Evolutionary conservation across 2,888 invertebrate genomes (phyloP), one percentile per base, ranked within the genome.

Genomic region (Eumerus sabulonum): DNA sequence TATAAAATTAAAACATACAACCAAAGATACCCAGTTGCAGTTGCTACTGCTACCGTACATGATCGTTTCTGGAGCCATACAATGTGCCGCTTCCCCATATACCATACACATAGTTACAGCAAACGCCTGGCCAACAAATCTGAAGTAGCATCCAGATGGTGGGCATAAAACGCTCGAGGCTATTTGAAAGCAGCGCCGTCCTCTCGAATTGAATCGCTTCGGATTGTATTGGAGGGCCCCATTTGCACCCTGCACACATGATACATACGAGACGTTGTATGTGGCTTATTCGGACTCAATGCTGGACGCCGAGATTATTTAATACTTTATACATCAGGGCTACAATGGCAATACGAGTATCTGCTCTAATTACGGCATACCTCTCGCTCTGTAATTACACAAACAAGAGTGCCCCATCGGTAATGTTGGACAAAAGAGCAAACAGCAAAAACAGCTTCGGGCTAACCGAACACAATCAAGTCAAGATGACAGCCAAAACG

Each of bases 1-100:
- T 84, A 83, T 83, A 84, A 83, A 83, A 84, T 82, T 84, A 82
- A 83, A 84, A 84, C 82, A 83, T 77, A 83, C 82, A 84, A 67
- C 82, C 79, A 82, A 66, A 76, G 83, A 81, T 82, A 64, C 57
- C 42, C 66, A 68, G 76, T 27, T 27, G 77, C 77, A 81, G 82
- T 77, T 83, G 83, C 83, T 83, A 84, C 83, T 81, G 83, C 81
- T 27, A 42, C 40, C 18, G 67, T 67, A 40, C 73, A 62, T 67
- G 77, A 77, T 60, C 67, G 51, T 60, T 56, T 66, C 71, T 76
- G 59, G 59, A 56, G 40, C 19, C 14, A 47, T 63, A 48, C 56
- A 63, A 60, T 64, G 66, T 67, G 77, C 56, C 66, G 60, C 40
- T 60, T 36, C 59, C 64, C n/a, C 19, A 36, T 27, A 13, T 27